These are phyloP conservation scores for Leptopilina syphax DNA, from an alignment of 2,888 invertebrate genomes.

Conservation along the genomic window DNA sequence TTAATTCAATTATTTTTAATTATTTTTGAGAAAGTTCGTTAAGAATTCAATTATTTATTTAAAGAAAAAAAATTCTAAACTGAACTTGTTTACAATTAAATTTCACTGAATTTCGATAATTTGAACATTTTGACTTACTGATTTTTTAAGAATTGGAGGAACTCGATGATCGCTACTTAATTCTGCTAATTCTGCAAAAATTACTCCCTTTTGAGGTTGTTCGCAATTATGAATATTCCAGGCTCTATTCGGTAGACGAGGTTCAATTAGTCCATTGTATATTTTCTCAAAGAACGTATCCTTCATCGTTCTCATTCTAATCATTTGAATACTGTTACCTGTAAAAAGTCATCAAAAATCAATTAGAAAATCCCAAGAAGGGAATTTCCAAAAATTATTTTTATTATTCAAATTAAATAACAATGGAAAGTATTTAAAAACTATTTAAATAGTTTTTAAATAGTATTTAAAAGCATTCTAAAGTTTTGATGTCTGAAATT, in stretches of 20 bases:
- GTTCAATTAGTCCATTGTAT: conserved; percentile 6
- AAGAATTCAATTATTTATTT: too few relatives aligned
- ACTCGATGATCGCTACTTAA: neutral
- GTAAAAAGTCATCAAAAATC: neutral
- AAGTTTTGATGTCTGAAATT: too few relatives aligned
- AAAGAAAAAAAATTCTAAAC: too few relatives aligned
- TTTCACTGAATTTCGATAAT: too few relatives aligned
- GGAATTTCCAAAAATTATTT: too few relatives aligned
- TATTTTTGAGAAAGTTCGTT: too few relatives aligned
- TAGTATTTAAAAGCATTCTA: too few relatives aligned
- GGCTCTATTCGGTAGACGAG: conserved; percentile 7
- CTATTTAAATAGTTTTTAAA: too few relatives aligned
- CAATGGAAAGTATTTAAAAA: too few relatives aligned
- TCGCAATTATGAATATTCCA: conserved; percentile 32
- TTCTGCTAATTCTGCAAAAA: conserved; percentile 17
- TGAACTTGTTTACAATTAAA: too few relatives aligned
- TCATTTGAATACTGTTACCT: neutral
- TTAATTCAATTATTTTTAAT: too few relatives aligned
- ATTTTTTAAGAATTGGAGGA: conserved; percentile 15
- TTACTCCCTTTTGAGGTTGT: conserved; percentile 6
- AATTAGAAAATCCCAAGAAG: neutral
- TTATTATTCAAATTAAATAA: too few relatives aligned
- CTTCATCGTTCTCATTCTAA: neutral
- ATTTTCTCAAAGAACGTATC: conserved; percentile 12
- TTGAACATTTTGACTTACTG: neutral